Percentiles rank a stretch among this genome's conserved stretches.
Conservation (phyloP, 2,113 vertebrate genomes). For the Chiloscyllium plagiosum region DNA sequence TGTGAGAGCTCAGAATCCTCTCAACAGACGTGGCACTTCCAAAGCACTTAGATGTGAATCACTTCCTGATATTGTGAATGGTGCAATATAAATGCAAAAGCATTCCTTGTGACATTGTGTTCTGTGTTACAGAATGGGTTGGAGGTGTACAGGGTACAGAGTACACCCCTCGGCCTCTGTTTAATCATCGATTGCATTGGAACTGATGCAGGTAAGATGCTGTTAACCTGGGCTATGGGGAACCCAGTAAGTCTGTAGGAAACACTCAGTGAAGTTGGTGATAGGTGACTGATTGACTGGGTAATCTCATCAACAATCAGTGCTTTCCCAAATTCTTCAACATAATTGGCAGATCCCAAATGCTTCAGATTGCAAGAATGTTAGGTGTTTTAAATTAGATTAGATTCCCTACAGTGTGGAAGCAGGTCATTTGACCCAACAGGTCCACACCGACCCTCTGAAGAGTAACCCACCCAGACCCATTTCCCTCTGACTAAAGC, state of each 20-base stretch:
- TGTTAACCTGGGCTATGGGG: neutral
- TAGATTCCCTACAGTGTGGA: too few species aligned
- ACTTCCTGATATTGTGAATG: neutral
- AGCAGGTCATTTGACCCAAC: too few species aligned
- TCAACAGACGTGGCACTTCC: neutral
- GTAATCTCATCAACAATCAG: neutral
- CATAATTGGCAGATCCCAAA: neutral
- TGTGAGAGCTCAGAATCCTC: neutral
- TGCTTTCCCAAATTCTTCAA: neutral
- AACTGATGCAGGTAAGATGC: conserved; percentile 68
- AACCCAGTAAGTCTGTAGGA: neutral
- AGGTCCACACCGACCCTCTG: too few species aligned
- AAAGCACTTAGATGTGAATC: neutral
- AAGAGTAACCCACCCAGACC: too few species aligned
- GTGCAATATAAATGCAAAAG: neutral
- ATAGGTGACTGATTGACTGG: neutral
- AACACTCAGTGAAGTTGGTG: neutral
- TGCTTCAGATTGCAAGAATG: neutral
- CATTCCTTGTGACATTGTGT: neutral
- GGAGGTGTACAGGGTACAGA: conserved; percentile 69
- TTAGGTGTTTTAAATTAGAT: too few species aligned
- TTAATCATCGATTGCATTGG: conserved; percentile 87
- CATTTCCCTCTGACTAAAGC: too few species aligned
- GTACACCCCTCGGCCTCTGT: conserved; percentile 69
- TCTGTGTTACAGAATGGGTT: conserved; percentile 35